phyloP scores from a whole-genome alignment of 2,888 invertebrate genomes.

The Elmis aenea region DNA sequence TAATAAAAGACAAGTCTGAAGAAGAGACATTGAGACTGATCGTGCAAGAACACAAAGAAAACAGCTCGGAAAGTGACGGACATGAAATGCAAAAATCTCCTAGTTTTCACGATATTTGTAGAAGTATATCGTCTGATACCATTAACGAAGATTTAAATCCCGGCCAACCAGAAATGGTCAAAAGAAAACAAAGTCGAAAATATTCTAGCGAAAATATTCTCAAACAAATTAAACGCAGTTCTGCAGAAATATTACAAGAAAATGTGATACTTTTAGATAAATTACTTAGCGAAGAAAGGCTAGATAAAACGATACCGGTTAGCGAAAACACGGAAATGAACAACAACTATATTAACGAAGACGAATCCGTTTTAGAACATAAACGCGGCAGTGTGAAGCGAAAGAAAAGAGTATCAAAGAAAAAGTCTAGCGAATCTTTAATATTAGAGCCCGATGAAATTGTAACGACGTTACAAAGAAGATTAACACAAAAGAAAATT shows the following conservation, averaged over 20 bases:
- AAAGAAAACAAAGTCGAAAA: conserved; percentile 44
- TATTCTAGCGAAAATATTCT: conserved; percentile 37
- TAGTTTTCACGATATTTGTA: conserved; percentile 54
- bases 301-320: conserved; percentile 37
- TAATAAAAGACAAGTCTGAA: conserved; percentile 57
- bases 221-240: conserved; percentile 50
- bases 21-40: conserved; percentile 29
- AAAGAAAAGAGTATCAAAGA: conserved; percentile 37
- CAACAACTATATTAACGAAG: conserved; percentile 30
- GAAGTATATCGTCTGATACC: conserved; percentile 51
- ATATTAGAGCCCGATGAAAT: not conserved
- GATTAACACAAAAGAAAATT: conserved; percentile 32
- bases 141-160: conserved; percentile 53
- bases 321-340: conserved; percentile 26
- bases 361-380: conserved; percentile 29
- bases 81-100: conserved; percentile 34
- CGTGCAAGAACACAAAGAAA: conserved; percentile 22
- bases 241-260: conserved; percentile 54
- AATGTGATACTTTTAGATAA: conserved; percentile 53
- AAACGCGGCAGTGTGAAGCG: conserved; percentile 28
- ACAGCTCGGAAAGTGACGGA: conserved; percentile 17
- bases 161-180: conserved; percentile 44
- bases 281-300: conserved; percentile 52
- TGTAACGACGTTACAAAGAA: conserved; percentile 8
- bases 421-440: conserved; percentile 34